These are phyloP conservation scores for Jacana jacana DNA, from an alignment of 2,113 vertebrate genomes.

Conservation along the genomic window DNA sequence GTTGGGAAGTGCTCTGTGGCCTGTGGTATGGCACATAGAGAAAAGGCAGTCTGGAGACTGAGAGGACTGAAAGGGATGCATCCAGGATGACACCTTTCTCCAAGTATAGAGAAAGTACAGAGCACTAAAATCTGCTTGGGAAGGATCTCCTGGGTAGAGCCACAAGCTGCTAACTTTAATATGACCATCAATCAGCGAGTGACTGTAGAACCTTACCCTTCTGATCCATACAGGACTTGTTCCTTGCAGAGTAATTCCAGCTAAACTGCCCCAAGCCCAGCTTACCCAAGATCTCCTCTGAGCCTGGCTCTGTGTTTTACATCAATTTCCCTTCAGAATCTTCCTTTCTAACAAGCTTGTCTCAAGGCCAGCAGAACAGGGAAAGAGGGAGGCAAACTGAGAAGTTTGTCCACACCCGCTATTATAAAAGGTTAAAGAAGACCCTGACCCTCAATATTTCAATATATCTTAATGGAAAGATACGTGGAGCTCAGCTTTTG, in stretches of 20 bases:
- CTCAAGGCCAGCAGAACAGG: background rate
- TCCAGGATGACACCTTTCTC: background rate
- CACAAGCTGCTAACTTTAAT: background rate
- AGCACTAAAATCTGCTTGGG: background rate
- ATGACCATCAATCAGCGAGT: rapidly evolving
- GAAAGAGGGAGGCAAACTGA: background rate
- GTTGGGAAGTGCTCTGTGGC: conserved; percentile 16
- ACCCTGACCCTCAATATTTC: background rate
- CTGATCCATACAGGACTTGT: background rate
- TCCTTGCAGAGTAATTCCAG: background rate
- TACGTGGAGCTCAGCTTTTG: background rate
- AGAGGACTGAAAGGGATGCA: background rate
- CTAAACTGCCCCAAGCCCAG: background rate
- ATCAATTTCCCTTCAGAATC: background rate
- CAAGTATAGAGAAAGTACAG: background rate
- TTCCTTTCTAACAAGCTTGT: background rate
- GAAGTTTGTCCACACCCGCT: background rate
- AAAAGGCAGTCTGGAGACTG: background rate
- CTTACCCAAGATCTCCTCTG: background rate
- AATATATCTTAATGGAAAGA: background rate
- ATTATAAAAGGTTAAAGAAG: background rate
- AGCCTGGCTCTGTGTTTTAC: background rate
- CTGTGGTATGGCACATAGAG: background rate
- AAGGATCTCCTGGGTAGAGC: background rate
- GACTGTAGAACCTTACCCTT: background rate